Conservation (phyloP, 2,113 vertebrate genomes). For the Bombycilla garrulus region DNA sequence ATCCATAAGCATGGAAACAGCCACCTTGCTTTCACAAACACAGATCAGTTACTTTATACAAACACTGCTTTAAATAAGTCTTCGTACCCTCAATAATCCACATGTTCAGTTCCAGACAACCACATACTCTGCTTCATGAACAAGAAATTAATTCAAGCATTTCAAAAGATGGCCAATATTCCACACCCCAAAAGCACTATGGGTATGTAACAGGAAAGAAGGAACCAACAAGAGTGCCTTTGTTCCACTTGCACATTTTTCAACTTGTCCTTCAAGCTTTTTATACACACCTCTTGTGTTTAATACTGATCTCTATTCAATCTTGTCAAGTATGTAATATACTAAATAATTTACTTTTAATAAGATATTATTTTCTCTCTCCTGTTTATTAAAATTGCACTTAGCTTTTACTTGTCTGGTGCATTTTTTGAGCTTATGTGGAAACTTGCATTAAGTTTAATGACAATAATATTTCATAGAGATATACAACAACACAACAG, state of each 20-base stretch:
- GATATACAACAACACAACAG: background rate
- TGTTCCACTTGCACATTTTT: background rate
- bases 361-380: background rate
- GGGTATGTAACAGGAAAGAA: background rate
- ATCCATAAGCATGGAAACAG: background rate
- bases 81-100: fast-evolving
- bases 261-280: background rate
- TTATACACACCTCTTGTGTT: background rate
- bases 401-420: background rate
- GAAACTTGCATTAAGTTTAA: background rate
- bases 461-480: background rate
- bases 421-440: background rate
- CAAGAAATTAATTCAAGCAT: background rate
- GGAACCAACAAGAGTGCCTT: background rate
- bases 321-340: background rate
- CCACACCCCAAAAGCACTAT: background rate
- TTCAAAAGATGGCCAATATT: background rate
- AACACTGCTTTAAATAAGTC: background rate
- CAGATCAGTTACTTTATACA: background rate
- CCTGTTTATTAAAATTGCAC: background rate
- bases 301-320: background rate
- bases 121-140: background rate
- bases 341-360: background rate
- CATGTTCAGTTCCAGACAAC: background rate
- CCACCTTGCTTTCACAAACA: background rate